phyloP scores from a whole-genome alignment of 2,888 invertebrate species.

The Neocrepidodera transversa region DNA sequence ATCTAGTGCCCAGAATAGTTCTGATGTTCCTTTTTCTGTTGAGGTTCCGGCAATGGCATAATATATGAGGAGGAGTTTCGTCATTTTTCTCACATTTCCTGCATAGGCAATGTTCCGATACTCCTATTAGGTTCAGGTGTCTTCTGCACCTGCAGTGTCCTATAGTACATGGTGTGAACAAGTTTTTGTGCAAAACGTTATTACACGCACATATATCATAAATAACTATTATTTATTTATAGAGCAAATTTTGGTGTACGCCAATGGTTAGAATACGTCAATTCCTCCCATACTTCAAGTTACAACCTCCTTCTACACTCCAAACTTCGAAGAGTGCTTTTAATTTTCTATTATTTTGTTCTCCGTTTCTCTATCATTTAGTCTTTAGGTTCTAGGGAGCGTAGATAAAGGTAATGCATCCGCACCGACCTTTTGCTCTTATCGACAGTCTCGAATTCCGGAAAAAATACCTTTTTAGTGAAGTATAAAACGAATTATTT shows the following conservation, averaged over 20 bases:
- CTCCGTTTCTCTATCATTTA: conserved; percentile 34
- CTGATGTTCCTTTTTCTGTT: no score
- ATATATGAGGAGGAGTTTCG: no score
- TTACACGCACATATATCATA: no score
- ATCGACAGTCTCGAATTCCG: conserved; percentile 11
- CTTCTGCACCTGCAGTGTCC: no score
- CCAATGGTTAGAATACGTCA: conserved; percentile 35
- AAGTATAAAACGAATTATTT: conserved; percentile 12
- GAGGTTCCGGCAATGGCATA: no score
- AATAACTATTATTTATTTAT: no score
- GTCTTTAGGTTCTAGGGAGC: conserved; percentile 21
- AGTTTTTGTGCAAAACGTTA: no score
- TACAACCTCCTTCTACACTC: conserved; percentile 39
- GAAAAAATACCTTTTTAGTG: conserved; percentile 12
- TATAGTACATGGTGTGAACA: no score
- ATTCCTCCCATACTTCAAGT: conserved; percentile 41
- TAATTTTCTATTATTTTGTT: conserved; percentile 39
- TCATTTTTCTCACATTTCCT: no score
- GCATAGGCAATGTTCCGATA: no score
- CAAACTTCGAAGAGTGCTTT: conserved; percentile 44
- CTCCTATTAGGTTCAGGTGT: no score
- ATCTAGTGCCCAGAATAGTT: no score
- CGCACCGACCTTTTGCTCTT: conserved; percentile 15
- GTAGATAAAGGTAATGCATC: conserved; percentile 26
- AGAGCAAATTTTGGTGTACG: conserved; percentile 13